These are phyloP conservation scores for Thysanoteuthis rhombus DNA, from an alignment of 2,888 invertebrate species.

Conservation along the genomic window DNA sequence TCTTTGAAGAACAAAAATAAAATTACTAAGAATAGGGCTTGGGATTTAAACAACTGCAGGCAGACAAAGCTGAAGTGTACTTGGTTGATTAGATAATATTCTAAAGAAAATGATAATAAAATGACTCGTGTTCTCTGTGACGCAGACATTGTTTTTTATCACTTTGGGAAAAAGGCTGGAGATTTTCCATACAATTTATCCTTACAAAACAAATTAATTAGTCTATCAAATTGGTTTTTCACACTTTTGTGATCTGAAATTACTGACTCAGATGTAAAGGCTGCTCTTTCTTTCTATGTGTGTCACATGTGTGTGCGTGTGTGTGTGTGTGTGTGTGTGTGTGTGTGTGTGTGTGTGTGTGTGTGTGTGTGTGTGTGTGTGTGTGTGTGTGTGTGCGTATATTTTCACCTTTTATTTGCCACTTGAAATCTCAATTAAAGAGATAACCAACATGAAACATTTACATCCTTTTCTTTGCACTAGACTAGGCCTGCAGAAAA, in stretches of 20 bases:
- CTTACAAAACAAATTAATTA: neutral
- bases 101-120: neutral
- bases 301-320: no score
- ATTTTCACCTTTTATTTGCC: neutral
- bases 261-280: neutral
- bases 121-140: neutral
- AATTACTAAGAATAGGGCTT: neutral
- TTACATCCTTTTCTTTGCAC: neutral
- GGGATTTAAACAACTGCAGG: no score
- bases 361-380: neutral
- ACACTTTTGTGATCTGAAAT: neutral
- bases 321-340: no score
- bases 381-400: no score
- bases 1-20: neutral
- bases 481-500: neutral
- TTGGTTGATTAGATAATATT: neutral
- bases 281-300: neutral
- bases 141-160: neutral
- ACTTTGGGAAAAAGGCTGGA: neutral
- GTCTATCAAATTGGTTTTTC: neutral
- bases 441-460: neutral
- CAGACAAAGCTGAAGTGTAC: neutral
- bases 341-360: neutral
- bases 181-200: neutral
- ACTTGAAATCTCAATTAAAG: neutral